Percentiles rank a stretch among this genome's conserved stretches.
These are phyloP conservation scores for Sebastes fasciatus DNA, from an alignment of 2,113 vertebrate species.

Conservation along the genomic window DNA sequence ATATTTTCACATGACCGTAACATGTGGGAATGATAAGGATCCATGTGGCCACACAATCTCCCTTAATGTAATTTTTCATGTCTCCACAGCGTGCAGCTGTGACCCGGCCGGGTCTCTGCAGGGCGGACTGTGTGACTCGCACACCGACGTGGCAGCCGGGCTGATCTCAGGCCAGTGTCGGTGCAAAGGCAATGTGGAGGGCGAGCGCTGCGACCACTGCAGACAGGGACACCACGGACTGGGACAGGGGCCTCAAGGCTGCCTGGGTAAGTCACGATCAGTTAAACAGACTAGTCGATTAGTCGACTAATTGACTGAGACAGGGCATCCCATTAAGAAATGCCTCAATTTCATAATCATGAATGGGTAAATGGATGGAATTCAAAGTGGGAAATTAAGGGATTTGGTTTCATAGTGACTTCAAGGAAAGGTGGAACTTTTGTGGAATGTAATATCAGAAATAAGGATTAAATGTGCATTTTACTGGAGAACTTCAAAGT, in stretches of 20 bases:
- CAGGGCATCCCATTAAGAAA: background rate
- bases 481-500: background rate
- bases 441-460: background rate
- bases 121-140: constrained; percentile 90
- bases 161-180: constrained; percentile 96
- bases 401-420: background rate
- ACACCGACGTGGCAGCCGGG: constrained; percentile 88
- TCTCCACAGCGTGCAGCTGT: constrained; percentile 89
- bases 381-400: background rate
- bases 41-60: background rate
- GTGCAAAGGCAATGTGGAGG: constrained; percentile 93
- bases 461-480: background rate
- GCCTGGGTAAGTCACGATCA: constrained; percentile 86
- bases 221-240: constrained; percentile 93
- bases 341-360: background rate
- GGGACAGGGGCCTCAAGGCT: constrained; percentile 89
- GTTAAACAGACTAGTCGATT: background rate
- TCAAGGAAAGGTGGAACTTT: background rate
- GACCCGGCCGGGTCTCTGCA: constrained; percentile 92
- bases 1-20: background rate
- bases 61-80: background rate
- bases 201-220: constrained; percentile 93
- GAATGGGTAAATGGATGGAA: background rate
- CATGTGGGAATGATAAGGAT: background rate
- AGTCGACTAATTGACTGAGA: no score